Evolutionary conservation across 2,888 invertebrate genomes (phyloP), one percentile per base, ranked within the genome.

Genomic region (Magallana nippona): DNA sequence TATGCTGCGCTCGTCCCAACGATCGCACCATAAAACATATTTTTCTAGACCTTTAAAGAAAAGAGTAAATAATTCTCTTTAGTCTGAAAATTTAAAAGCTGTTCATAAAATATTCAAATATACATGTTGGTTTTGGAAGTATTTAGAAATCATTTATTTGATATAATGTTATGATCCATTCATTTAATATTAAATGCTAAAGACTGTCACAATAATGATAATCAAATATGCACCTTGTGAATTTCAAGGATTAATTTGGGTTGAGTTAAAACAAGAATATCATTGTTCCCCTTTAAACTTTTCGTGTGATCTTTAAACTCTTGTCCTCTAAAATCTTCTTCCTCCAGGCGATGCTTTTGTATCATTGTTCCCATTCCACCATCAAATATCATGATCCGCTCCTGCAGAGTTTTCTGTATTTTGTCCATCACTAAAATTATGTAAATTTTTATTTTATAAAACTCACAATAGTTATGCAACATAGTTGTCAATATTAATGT

Each of bases 311-410:
- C 92, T 83, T 89, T 91, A 87, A 95, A 95, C 57, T 93, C 92
- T 62, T 86, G 55, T 0, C 94, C 94, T 58, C 95, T 90, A 90
- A 95, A 96, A 88, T 95, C 95, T 57, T 94, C 94, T 87, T 96
- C 95, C 77, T 94, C 94, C 82, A 95, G 92, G 79, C 92, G 91
- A 82, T 95, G 93, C 81, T 93, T 90, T 89, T 96, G 94, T 81
- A 96, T 95, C 95, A 95, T 96, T 8, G 95, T 95, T n/a, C 96
- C 96, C 95, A 96, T 95, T 11, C 95, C 95, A 57, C 96, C 95
- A 93, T 95, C 95, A 88, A 95, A 94, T 22, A 95, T 93, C 92
- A 95, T 93, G 83, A 95, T 95, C 55, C 95, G 91, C 83, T 94
- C 89, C 85, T 89, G 88, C 79, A 94, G 83, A 10, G 91, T 91